Evolutionary conservation across 2,888 invertebrate species (phyloP).

Genomic region (Watsonalla binaria): DNA sequence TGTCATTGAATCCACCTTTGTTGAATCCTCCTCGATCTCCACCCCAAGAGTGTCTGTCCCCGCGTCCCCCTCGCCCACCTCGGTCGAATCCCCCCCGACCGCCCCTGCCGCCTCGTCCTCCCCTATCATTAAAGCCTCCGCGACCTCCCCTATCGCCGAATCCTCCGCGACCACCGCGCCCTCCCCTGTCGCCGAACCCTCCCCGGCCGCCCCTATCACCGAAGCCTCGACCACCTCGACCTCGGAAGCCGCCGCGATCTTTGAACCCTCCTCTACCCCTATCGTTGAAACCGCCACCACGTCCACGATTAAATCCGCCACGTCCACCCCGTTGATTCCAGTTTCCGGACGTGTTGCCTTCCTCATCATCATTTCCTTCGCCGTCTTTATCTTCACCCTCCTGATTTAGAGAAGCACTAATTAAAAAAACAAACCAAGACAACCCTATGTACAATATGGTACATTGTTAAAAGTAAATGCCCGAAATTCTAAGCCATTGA

Average conservation of each 20-base stretch:
- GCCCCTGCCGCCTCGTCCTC: slow-evolving; percentile 33
- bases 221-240: slow-evolving; percentile 35
- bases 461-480: slow-evolving; percentile 64
- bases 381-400: slow-evolving; percentile 59
- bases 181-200: slow-evolving; percentile 36
- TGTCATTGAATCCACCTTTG: slow-evolving; percentile 78
- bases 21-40: slow-evolving; percentile 65
- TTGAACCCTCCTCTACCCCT: slow-evolving; percentile 52
- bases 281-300: slow-evolving; percentile 46
- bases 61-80: slow-evolving; percentile 43
- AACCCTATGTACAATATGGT: slow-evolving; percentile 59
- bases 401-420: slow-evolving; percentile 55
- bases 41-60: slow-evolving; percentile 68
- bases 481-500: slow-evolving; percentile 63
- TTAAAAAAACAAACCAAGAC: slow-evolving; percentile 61
- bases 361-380: slow-evolving; percentile 43
- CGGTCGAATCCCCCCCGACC: slow-evolving; percentile 39
- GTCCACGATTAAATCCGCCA: slow-evolving; percentile 33
- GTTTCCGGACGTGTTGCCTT: slow-evolving; percentile 42
- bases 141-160: slow-evolving; percentile 44
- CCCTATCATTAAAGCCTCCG: slow-evolving; percentile 40
- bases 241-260: slow-evolving; percentile 42
- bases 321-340: slow-evolving; percentile 43
- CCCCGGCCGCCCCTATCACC: slow-evolving; percentile 33
- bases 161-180: slow-evolving; percentile 38